A percentile compares a stretch with the other conserved stretches of the same genome.
Conservation (phyloP, 2,888 invertebrate species). For the Synergus umbraculus region DNA sequence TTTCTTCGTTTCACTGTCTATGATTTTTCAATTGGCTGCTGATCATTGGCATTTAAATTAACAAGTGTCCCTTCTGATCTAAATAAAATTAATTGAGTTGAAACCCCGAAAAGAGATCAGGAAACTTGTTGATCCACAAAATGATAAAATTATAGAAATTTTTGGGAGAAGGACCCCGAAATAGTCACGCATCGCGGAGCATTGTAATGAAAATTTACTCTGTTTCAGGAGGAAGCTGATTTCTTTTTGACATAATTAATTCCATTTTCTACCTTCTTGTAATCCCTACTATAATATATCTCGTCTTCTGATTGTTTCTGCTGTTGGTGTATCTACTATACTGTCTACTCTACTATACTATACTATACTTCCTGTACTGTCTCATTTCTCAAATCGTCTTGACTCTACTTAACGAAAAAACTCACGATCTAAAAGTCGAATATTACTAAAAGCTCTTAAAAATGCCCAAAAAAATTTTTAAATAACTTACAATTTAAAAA, state of each 20-base stretch:
- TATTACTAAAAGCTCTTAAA: background rate
- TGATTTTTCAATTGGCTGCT: background rate
- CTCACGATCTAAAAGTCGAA: background rate
- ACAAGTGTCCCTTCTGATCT: background rate
- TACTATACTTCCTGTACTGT: constrained; percentile 50
- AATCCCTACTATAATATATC: constrained; percentile 7
- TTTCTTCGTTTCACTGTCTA: background rate
- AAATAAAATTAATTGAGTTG: background rate
- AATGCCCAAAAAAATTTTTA: no score
- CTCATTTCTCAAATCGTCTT: constrained; percentile 25
- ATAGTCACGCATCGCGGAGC: constrained; percentile 51
- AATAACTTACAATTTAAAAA: no score
- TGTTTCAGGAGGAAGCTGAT: constrained; percentile 76
- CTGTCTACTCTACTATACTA: constrained; percentile 62
- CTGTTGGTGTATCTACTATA: constrained; percentile 69
- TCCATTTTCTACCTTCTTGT: constrained; percentile 51
- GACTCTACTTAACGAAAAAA: constrained; percentile 11
- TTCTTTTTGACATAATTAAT: constrained; percentile 50
- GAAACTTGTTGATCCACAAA: background rate
- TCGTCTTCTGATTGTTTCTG: constrained; percentile 70
- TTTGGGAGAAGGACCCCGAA: background rate
- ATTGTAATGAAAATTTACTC: constrained; percentile 70
- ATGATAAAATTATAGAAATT: background rate
- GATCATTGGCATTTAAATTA: background rate
- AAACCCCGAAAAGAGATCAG: background rate